Conservation (phyloP, 2,888 invertebrate species). For the Cephus runcator region DNA sequence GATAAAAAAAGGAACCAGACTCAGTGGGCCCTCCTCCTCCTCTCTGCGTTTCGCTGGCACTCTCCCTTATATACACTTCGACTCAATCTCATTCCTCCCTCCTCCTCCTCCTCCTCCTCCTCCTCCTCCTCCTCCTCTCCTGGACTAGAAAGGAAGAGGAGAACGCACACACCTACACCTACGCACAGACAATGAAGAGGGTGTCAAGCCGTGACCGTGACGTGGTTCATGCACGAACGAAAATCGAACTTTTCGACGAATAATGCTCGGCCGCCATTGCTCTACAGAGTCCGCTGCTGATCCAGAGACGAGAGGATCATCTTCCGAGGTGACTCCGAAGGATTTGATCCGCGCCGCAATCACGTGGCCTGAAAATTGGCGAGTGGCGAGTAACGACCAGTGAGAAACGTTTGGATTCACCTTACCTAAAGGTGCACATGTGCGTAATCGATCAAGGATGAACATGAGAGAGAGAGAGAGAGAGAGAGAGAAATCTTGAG, state of each 20-base stretch:
- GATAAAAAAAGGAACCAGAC: constrained; percentile 1
- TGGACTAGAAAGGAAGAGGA: background rate
- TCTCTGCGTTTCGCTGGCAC: background rate
- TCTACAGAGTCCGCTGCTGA: too few species aligned
- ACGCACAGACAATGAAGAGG: constrained; percentile 12
- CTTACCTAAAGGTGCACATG: too few species aligned
- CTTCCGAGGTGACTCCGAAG: too few species aligned
- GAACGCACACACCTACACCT: too few species aligned
- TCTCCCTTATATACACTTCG: background rate
- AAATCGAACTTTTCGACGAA: constrained; percentile 22
- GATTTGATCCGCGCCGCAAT: too few species aligned
- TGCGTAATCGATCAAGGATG: background rate
- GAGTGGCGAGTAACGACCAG: too few species aligned
- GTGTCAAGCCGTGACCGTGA: constrained; percentile 35
- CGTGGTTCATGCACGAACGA: constrained; percentile 28
- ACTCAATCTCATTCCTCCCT: background rate
- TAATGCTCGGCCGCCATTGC: background rate
- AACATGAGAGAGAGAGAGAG: background rate
- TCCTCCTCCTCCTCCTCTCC: background rate
- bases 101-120: background rate
- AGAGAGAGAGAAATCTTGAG: background rate
- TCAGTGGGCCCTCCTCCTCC: background rate
- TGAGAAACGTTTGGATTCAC: too few species aligned
- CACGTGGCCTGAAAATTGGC: too few species aligned
- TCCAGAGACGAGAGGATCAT: too few species aligned